phyloP scores from a whole-genome alignment of 2,797 vertebrate genomes.

The Alectoris magna region DNA sequence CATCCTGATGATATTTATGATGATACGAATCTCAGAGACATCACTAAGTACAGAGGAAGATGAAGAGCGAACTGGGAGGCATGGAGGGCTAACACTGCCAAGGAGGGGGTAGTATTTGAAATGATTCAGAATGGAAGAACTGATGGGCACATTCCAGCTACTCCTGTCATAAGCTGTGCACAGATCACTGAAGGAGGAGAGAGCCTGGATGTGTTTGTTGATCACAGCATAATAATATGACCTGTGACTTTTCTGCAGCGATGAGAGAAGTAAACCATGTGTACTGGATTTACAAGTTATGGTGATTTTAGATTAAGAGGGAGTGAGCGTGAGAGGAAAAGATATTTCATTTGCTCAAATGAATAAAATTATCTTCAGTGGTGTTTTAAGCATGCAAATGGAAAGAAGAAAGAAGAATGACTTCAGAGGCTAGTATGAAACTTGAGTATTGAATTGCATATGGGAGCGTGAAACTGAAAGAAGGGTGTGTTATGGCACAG shows the following conservation, averaged over 20 bases:
- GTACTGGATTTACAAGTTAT: not conserved
- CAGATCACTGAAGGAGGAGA: not conserved
- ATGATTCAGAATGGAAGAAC: not conserved
- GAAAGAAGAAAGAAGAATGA: not conserved
- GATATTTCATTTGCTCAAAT: not conserved
- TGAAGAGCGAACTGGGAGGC: not conserved
- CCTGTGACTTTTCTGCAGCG: not conserved
- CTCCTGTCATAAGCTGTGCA: not conserved
- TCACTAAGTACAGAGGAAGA: not conserved
- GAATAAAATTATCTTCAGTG: not conserved
- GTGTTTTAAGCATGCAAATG: not conserved
- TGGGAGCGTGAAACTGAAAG: not conserved
- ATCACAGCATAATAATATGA: not conserved
- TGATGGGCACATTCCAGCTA: not conserved
- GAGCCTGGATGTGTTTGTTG: not conserved
- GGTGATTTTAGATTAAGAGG: not conserved
- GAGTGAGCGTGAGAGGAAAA: not conserved
- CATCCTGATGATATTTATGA: not conserved
- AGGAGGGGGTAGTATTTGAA: not conserved
- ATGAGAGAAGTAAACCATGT: not conserved
- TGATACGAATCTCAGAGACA: not conserved
- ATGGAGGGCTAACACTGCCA: not conserved
- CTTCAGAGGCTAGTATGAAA: not conserved
- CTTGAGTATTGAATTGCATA: not conserved
- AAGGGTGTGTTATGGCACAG: not conserved